Conservation (phyloP, 2,888 invertebrate species). For the Synergus gifuensis region DNA sequence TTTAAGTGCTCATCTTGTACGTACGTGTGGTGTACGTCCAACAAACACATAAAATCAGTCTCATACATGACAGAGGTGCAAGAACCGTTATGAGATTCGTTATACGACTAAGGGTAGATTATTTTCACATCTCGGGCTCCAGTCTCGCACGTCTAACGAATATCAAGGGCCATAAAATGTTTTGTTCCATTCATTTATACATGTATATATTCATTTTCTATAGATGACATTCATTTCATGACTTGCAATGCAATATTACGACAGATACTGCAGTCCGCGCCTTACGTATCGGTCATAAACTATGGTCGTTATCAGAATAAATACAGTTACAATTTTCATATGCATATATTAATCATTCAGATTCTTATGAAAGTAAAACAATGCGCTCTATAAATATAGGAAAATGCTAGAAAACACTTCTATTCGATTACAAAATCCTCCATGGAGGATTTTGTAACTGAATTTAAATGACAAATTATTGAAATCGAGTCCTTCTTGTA, state of each 20-base stretch:
- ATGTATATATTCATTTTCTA: not conserved
- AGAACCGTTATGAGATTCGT: slow-evolving; percentile 13
- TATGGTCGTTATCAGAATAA: not conserved
- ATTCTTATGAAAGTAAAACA: too few relatives aligned
- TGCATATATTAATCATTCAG: not conserved
- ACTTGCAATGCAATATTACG: not conserved
- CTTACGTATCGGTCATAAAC: not conserved
- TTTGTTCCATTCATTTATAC: not conserved
- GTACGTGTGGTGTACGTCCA: not conserved
- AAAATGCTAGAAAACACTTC: not conserved
- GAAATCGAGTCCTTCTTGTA: not conserved
- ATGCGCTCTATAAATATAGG: not conserved
- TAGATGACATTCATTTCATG: not conserved
- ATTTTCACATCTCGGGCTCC: not conserved
- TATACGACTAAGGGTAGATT: not conserved
- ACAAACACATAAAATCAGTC: not conserved
- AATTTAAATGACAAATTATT: not conserved
- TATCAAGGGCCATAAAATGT: not conserved
- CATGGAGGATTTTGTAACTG: not conserved
- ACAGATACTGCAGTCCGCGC: not conserved
- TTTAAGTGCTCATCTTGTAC: not conserved
- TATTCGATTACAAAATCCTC: not conserved
- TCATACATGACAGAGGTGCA: not conserved
- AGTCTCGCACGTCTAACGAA: not conserved
- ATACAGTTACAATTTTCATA: not conserved